Evolutionary conservation across 2,797 vertebrate genomes (phyloP), one percentile per base, ranked within the genome.

Genomic region (Zalophus californianus): DNA sequence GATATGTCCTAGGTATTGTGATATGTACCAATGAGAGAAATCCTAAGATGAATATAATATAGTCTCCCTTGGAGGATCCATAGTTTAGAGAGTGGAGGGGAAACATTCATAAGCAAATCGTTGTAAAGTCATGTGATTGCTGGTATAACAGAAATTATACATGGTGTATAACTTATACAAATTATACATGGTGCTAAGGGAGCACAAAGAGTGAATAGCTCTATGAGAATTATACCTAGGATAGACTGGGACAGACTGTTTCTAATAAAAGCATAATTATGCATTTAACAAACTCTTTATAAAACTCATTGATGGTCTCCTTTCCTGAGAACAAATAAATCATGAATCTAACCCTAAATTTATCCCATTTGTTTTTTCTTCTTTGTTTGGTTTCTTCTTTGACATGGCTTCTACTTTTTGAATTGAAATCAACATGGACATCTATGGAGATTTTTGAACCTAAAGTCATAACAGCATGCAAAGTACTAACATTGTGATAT

Each of bases 301-400:
- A 52, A 48, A 96, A 44, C 3, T 41, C 60, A 48, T 87, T 73
- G 82, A 58, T 60, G 10, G 5, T 54, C 25, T 75, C 10, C 25
- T 82, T 54, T 87, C 66, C 23, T 75, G 29, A 95, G 52, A 94
- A 95, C 5, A 91, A 92, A 89, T 20, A 64, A 62, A 79, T 82
- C 3, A 1, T 56, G 79, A 66, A 9, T 44, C 75, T 90, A n/a
- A 86, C 10, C 38, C 23, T 54, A 18, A 83, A n/a, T 32, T 54
- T 79, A 44, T 52, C 21, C 70, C 38, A n/a, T 64, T 41, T 90
- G 7, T 21, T 70, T 50, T 77, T 87, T 48, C 27, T 95, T 90
- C 32, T 86, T 88, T 91, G 21, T 86, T 90, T 90, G 18, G 23
- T 78, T 96, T 95, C 15, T 58, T 90, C 32, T 77, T 88, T 90